Percentiles rank a stretch among this genome's conserved stretches.
Evolutionary conservation across 2,113 vertebrate genomes (phyloP).

Genomic region (Polypterus bichir): DNA sequence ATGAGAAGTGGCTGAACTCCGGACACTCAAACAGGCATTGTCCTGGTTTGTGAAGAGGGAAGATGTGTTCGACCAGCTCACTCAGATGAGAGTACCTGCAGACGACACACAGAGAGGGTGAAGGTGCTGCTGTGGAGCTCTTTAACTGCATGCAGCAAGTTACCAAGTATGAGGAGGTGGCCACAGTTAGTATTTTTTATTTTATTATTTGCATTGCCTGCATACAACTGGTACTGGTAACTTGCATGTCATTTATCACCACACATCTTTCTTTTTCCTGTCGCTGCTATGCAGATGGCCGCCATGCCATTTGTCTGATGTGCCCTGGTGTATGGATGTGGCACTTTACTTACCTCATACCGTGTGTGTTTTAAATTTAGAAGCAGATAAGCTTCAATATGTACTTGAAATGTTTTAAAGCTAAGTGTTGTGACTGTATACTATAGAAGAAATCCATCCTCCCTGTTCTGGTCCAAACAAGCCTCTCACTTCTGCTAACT

Average conservation of each 20-base stretch:
- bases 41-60: constrained; percentile 51
- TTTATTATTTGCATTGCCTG: neutral
- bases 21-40: constrained; percentile 47
- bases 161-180: neutral
- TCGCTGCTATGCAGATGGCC: too few species aligned
- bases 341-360: too few species aligned
- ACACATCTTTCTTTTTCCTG: neutral
- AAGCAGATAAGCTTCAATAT: too few species aligned
- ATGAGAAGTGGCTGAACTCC: constrained; percentile 66
- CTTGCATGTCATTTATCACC: neutral
- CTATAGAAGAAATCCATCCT: neutral
- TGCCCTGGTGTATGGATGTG: too few species aligned
- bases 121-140: neutral
- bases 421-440: neutral
- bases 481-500: neutral
- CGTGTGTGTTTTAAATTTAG: too few species aligned
- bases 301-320: too few species aligned
- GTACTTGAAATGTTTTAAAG: too few species aligned
- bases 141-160: neutral
- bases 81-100: constrained; percentile 64
- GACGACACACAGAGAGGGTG: neutral
- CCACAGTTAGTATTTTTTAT: neutral
- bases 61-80: constrained; percentile 76
- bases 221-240: neutral
- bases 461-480: neutral